Base-by-base conservation (phyloP, 2,888 invertebrate species). In the Hirtodrosophila cameraria region DNA sequence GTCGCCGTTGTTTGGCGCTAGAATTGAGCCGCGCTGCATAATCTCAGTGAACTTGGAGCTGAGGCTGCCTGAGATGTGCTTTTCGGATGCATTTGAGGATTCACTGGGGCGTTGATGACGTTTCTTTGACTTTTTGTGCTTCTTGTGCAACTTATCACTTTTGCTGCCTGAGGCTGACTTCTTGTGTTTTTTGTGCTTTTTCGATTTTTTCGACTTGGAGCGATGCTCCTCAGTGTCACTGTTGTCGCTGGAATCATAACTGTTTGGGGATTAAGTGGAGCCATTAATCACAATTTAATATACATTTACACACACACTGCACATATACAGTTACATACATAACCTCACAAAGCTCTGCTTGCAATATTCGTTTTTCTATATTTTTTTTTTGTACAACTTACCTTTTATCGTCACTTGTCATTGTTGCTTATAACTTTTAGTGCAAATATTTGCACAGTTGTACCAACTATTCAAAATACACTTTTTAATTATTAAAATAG, bases 101-200 rank as follows among this genome's bases (percentile, higher is more conserved):
- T 89, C 89, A 46, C 88, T 90, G 20, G 89, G 90, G 80, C 93
- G 92, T 58, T 89, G 90, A 55, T 90, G 90, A 85, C 93, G 92
- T 86, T 93, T 88, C 84, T 92, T 92, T 80, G 94, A 90, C 89
- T 94, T 92, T 90, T 94, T 92, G 85, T 84, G 86, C 49, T 81
- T 86, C 15, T 84, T 84, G 33, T 86, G 86, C 20, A 57, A 50
- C n/a, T 75, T 76, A 11, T 93, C 93, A 5, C 80, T 77, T 60
- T 93, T 93, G 15, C 92, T 92, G 11, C 35, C 16, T 0, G 55
- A 27, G 1, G 62, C 50, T 8, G 88, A 79, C 70, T 93, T 93
- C 79, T 94, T 95, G 75, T 94, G 94, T 90, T 95, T 96, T 88
- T 94, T 94, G 78, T 94, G 92, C 72, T 93, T 93, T 75, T 93